Evolutionary conservation across 2,797 vertebrate species (phyloP).

Genomic region (Tragelaphus oryx): DNA sequence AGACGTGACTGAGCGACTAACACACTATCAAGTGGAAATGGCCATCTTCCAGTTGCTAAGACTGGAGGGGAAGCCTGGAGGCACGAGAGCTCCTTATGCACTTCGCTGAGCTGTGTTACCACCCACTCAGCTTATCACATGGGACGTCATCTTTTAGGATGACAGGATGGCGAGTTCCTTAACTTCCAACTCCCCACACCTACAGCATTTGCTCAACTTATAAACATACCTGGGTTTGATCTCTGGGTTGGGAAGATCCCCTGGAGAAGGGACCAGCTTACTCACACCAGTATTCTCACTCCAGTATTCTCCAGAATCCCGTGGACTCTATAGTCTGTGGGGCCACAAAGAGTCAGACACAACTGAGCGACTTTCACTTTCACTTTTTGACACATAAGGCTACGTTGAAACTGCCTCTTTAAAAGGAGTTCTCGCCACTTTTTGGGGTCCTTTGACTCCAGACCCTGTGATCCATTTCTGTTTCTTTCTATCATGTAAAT

Average conservation of each 20-base stretch:
- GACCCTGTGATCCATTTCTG: constrained; percentile 54
- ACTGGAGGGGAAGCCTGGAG: neutral
- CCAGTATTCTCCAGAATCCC: neutral
- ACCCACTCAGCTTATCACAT: neutral
- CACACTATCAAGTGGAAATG: constrained; percentile 77
- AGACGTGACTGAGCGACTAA: neutral
- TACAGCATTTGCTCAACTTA: neutral
- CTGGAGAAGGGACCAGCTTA: neutral
- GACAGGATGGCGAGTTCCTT: neutral
- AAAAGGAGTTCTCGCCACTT: constrained; percentile 9
- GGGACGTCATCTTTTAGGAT: neutral
- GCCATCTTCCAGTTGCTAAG: neutral
- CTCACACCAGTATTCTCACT: neutral
- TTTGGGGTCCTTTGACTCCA: constrained; percentile 14
- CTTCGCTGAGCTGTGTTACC: neutral
- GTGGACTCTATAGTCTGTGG: neutral
- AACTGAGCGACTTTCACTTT: neutral
- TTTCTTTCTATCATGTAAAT: constrained; percentile 77
- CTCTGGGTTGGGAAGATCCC: neutral
- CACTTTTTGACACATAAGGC: neutral
- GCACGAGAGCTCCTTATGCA: too few relatives aligned
- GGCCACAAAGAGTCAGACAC: neutral
- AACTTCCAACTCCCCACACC: neutral
- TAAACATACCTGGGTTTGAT: neutral
- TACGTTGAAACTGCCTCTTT: neutral